Evolutionary conservation across 2,797 vertebrate species (phyloP).

Genomic region (Bufotes viridis): DNA sequence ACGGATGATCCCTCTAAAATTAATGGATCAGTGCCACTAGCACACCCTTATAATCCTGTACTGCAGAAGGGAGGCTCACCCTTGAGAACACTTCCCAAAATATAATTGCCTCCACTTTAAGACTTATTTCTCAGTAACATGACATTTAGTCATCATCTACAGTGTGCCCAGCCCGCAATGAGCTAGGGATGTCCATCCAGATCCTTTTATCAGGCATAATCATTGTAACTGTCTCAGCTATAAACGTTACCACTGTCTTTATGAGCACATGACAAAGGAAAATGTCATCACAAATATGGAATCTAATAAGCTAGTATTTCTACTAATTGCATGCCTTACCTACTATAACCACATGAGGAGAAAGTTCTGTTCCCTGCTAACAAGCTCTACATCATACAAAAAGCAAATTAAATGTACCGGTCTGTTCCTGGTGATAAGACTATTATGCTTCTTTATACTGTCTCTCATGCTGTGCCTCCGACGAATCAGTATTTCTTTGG

Average conservation of each 20-base stretch:
- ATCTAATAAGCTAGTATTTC: too few relatives aligned
- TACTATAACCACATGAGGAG: background rate
- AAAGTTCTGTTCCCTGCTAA: background rate
- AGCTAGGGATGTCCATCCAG: background rate
- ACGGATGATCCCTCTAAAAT: background rate
- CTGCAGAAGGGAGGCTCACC: background rate
- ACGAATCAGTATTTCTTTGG: conserved; percentile 92
- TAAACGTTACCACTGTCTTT: background rate
- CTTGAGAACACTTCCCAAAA: conserved; percentile 1
- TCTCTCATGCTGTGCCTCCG: conserved; percentile 86
- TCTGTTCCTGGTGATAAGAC: conserved; percentile 72
- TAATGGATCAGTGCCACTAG: background rate
- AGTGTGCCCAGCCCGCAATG: background rate
- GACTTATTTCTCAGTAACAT: background rate
- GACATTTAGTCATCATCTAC: background rate
- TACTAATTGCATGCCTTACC: background rate
- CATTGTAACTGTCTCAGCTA: too few relatives aligned
- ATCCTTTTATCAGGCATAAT: background rate
- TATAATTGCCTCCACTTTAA: background rate
- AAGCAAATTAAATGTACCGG: conserved; percentile 66
- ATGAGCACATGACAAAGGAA: background rate
- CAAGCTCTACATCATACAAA: background rate
- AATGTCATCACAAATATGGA: background rate
- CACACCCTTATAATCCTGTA: conserved; percentile 9
- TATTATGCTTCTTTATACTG: conserved; percentile 80